Conservation (phyloP, 2,888 invertebrate species). For the Pachydiplax longipennis region DNA sequence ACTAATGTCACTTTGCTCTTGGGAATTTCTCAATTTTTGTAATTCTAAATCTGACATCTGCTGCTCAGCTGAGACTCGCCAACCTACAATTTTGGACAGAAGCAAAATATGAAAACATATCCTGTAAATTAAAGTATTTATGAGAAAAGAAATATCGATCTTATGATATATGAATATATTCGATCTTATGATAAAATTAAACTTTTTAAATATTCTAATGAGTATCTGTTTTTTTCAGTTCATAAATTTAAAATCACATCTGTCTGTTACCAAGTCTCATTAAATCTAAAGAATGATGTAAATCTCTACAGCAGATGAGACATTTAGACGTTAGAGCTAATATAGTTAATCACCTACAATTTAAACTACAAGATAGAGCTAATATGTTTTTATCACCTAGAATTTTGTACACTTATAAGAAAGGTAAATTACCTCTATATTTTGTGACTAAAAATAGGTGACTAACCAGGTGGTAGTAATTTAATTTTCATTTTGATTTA, state of each 20-base stretch:
- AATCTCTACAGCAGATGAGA: too few species aligned
- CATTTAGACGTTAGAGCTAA: too few species aligned
- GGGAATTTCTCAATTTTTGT: constrained; percentile 60
- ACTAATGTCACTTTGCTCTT: constrained; percentile 56
- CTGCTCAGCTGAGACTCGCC: constrained; percentile 75
- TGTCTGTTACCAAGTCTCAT: neutral
- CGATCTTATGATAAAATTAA: neutral
- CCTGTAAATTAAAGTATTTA: neutral
- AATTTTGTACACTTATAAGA: too few species aligned
- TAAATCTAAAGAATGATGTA: too few species aligned
- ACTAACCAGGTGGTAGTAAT: too few species aligned
- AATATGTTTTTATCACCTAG: too few species aligned
- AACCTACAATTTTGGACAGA: constrained; percentile 58
- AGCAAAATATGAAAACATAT: neutral
- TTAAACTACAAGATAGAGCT: too few species aligned
- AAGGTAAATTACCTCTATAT: too few species aligned
- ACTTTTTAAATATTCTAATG: neutral
- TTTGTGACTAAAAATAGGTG: too few species aligned
- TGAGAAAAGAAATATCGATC: neutral
- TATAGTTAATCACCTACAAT: too few species aligned
- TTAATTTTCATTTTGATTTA: too few species aligned
- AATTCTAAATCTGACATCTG: constrained; percentile 68
- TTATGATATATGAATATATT: neutral
- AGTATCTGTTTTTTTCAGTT: neutral
- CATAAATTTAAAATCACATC: neutral